These are phyloP conservation scores for Montipora capricornis DNA, from an alignment of 64 coral and sea anemone genomes.

Conservation along the genomic window DNA sequence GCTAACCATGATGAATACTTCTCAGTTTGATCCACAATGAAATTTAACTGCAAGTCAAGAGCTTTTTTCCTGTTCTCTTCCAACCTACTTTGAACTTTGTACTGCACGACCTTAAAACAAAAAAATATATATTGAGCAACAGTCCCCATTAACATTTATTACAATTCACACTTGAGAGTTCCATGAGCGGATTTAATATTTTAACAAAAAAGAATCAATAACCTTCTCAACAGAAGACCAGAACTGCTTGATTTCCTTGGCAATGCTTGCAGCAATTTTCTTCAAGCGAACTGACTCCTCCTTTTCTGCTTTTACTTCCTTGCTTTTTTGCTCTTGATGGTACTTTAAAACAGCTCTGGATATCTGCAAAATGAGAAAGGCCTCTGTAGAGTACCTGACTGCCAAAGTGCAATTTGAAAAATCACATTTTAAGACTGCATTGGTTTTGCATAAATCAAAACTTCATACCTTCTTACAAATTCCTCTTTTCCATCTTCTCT, in stretches of 20 bases:
- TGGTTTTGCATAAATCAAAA: neutral
- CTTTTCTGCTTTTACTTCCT: slow-evolving; percentile 97
- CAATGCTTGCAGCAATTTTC: slow-evolving; percentile 92
- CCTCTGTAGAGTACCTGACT: neutral
- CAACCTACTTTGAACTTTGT: slow-evolving; percentile 97
- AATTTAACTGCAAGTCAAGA: slow-evolving; percentile 95
- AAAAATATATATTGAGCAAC: neutral
- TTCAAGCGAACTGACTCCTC: slow-evolving; percentile 85
- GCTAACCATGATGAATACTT: slow-evolving; percentile 99
- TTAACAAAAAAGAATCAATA: neutral
- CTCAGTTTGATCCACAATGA: slow-evolving; percentile 99
- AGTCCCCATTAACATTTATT: neutral
- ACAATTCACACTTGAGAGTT: neutral
- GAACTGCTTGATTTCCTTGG: slow-evolving; percentile 96
- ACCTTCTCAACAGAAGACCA: slow-evolving; percentile 99
- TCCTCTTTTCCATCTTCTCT: slow-evolving; percentile 97
- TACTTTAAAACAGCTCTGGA: slow-evolving; percentile 94
- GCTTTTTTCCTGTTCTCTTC: slow-evolving; percentile 99
- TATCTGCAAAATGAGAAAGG: slow-evolving; percentile 44
- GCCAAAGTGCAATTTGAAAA: no score
- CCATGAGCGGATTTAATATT: neutral
- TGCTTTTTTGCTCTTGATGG: slow-evolving; percentile 97
- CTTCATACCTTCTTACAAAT: slow-evolving; percentile 93
- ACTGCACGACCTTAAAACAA: slow-evolving; percentile 87
- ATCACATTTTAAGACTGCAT: neutral